Percentiles rank a stretch among this genome's conserved stretches.
Evolutionary conservation across 2,888 invertebrate species (phyloP).

Genomic region (Eupithecia dodoneata): DNA sequence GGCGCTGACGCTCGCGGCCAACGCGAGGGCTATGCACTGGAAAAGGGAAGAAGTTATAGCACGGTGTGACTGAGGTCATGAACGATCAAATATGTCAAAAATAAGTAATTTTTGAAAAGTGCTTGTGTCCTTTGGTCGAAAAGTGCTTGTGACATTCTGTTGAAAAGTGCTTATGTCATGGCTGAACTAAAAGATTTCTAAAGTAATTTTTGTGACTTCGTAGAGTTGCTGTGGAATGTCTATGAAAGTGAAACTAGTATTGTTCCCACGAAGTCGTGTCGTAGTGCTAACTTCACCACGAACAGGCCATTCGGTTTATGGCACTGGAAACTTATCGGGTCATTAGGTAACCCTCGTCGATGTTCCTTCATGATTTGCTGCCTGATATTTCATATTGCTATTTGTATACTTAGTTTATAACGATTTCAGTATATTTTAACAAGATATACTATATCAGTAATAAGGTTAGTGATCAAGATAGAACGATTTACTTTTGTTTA

Average conservation of each 20-base stretch:
- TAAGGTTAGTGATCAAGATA: neutral
- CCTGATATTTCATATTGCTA: neutral
- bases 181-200: neutral
- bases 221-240: neutral
- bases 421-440: neutral
- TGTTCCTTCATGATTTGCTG: slow-evolving; percentile 4
- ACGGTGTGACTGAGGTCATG: slow-evolving; percentile 18
- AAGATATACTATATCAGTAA: neutral
- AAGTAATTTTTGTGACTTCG: neutral
- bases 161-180: neutral
- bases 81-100: neutral
- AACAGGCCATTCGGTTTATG: neutral
- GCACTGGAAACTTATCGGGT: slow-evolving; percentile 5
- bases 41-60: slow-evolving; percentile 21
- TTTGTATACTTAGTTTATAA: neutral
- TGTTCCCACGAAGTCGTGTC: slow-evolving; percentile 23
- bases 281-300: slow-evolving; percentile 6
- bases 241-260: neutral
- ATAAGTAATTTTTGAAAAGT: neutral
- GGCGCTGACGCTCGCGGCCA: slow-evolving; percentile 89
- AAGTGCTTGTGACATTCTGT: neutral
- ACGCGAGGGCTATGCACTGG: slow-evolving; percentile 92
- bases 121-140: neutral
- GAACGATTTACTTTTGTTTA: neutral
- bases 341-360: neutral